phyloP scores from a whole-genome alignment of 2,113 vertebrate genomes.

The Cololabis saira region DNA sequence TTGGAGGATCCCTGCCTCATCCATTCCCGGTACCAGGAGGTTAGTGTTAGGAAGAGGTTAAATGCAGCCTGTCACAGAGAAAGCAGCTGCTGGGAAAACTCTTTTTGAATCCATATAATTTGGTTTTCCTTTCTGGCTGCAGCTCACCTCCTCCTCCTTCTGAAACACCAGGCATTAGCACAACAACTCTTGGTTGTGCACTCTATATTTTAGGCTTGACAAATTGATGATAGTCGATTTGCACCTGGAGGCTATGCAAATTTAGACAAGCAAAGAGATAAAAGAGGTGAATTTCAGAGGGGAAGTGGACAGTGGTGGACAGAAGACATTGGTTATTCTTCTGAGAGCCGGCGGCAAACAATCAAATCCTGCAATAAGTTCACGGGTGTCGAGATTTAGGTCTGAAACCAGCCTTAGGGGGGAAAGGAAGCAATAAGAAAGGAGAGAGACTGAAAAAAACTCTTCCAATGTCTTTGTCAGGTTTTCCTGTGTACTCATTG shows the following conservation, averaged over 20 bases:
- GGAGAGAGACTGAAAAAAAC: background rate
- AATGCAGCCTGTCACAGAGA: conserved; percentile 63
- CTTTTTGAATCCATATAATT: conserved; percentile 64
- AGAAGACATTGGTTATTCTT: conserved; percentile 40
- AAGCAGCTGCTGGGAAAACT: conserved; percentile 56
- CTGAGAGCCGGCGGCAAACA: conserved; percentile 13
- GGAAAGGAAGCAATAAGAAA: conserved; percentile 16
- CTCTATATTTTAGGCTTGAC: conserved; percentile 52
- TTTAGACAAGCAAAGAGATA: conserved; percentile 26
- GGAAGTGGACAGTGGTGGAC: conserved; percentile 1
- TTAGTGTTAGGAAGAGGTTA: conserved; percentile 13
- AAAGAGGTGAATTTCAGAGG: conserved; percentile 11
- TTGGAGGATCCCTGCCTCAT: too few species aligned
- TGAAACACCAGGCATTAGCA: conserved; percentile 38
- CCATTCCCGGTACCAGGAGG: too few species aligned
- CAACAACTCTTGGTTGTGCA: conserved; percentile 15
- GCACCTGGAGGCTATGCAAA: conserved; percentile 28
- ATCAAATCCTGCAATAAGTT: conserved; percentile 16
- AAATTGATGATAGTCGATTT: conserved; percentile 58
- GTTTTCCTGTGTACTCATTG: background rate
- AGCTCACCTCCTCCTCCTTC: conserved; percentile 37
- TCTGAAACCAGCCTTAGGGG: conserved; percentile 13
- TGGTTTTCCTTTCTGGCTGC: conserved; percentile 25
- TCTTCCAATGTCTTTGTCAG: conserved; percentile 5
- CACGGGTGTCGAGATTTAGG: conserved; percentile 4